Evolutionary conservation across 2,113 vertebrate genomes (phyloP).

Genomic region (Carassius gibelio): DNA sequence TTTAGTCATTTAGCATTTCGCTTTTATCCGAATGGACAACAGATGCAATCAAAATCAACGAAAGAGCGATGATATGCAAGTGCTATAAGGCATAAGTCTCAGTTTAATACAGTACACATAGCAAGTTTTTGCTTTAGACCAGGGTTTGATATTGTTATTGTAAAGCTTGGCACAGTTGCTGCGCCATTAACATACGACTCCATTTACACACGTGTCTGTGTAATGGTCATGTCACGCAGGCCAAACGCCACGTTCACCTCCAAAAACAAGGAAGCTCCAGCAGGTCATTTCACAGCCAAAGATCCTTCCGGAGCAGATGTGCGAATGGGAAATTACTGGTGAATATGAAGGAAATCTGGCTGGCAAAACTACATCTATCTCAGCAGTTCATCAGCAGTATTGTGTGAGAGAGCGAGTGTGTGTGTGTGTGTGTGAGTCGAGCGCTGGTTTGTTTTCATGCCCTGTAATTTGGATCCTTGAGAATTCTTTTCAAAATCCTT

Average conservation of each 20-base stretch:
- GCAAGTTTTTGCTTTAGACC: too few relatives aligned
- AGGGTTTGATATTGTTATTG: too few relatives aligned
- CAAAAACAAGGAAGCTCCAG: not conserved
- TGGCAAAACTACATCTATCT: conserved; percentile 18
- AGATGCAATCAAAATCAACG: too few relatives aligned
- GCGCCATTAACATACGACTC: not conserved
- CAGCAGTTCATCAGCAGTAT: conserved; percentile 10
- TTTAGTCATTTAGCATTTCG: too few relatives aligned
- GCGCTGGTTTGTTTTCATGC: conserved; percentile 18
- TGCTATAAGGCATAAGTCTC: too few relatives aligned
- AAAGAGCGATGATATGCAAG: too few relatives aligned
- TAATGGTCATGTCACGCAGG: not conserved
- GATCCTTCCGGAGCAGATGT: conserved; percentile 11
- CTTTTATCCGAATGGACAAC: too few relatives aligned
- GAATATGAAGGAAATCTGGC: conserved; percentile 18
- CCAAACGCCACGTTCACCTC: not conserved
- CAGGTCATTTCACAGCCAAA: conserved; percentile 10
- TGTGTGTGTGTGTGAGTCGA: not conserved
- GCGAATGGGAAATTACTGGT: not conserved
- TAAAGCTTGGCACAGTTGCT: not conserved
- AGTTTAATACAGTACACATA: too few relatives aligned
- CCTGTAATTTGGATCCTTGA: conserved; percentile 40
- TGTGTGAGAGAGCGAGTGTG: not conserved
- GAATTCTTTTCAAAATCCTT: conserved; percentile 22
- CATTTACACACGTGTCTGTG: not conserved